Evolutionary conservation across 2,888 invertebrate genomes (phyloP).

Genomic region (Drosophila algonquin): DNA sequence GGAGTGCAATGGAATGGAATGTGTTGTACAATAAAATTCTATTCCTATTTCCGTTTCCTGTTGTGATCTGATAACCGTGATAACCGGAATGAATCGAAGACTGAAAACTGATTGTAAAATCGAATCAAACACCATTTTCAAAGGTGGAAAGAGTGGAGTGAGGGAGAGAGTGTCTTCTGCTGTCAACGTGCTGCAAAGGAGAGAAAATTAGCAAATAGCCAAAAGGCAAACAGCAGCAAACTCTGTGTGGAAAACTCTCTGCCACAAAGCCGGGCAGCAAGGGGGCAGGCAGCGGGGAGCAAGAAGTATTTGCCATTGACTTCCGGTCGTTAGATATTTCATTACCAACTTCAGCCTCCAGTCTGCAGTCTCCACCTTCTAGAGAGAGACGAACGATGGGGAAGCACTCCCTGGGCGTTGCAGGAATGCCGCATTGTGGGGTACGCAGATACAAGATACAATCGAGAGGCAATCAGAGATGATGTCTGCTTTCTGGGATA

Average conservation of each 20-base stretch:
- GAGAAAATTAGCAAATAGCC: constrained; percentile 64
- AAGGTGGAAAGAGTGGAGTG: neutral
- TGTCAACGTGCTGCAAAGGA: constrained; percentile 11
- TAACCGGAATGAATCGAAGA: constrained; percentile 32
- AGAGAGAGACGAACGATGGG: constrained; percentile 11
- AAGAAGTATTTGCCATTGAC: constrained; percentile 80
- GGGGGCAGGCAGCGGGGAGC: constrained; percentile 53
- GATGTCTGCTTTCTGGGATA: constrained; percentile 14
- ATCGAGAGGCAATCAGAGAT: constrained; percentile 26
- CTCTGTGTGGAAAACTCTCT: constrained; percentile 31
- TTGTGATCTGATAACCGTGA: constrained; percentile 24
- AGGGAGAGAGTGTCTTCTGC: neutral
- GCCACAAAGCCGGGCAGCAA: constrained; percentile 60
- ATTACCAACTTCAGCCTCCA: constrained; percentile 68
- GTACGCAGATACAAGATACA: constrained; percentile 24
- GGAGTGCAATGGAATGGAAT: constrained; percentile 4
- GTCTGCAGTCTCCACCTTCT: constrained; percentile 17
- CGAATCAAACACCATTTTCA: constrained; percentile 41
- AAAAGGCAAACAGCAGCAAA: constrained; percentile 48
- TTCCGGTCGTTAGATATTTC: constrained; percentile 81
- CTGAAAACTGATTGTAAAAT: constrained; percentile 32
- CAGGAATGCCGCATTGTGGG: constrained; percentile 26
- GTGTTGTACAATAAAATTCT: constrained; percentile 6
- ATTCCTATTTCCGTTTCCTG: constrained; percentile 37
- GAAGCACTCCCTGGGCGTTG: constrained; percentile 14